Base-by-base conservation (phyloP, 2,113 vertebrate species). In the Vicugna pacos region DNA sequence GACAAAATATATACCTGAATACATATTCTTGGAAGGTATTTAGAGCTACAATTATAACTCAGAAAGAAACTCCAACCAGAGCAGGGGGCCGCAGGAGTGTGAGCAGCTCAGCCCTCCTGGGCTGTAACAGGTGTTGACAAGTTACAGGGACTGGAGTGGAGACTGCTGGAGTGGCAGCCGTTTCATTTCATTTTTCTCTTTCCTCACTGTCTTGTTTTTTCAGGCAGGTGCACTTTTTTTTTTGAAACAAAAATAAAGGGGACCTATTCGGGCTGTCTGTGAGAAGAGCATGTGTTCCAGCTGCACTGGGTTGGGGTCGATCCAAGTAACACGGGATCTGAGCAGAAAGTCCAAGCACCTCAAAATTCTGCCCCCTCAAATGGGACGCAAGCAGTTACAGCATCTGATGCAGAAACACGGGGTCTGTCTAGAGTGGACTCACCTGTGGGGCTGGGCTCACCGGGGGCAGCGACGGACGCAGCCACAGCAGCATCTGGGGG, bases 371-470 rank as follows among this genome's bases (percentile, higher is more conserved):
- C 6, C 1, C 46, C 50, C 13, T 20, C 72, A 20, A 5, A 77
- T 10, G 15, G 52, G 11, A 86, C 19, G 28, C 2, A 1, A 13
- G 30, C 16, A 13, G 16, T 2, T 28, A 11, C 19, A 5, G 64
- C 14, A 4, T n/a, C 28, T 72, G 35, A 24, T 4, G 4, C 11
- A 38, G 28, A 82, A 48, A 38, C 13, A 52, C 8, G 0, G 2
- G 6, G 38, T 54, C 50, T n/a, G 3, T 22, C 35, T 12, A 20
- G 20, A 60, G 24, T 0, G 2, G 22, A 94, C 96, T 15, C 76
- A 97, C 96, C 93, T 94, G 91, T 14, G 72, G 48, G 7, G 5
- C 38, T 54, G 65, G 82, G 46, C 35, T 96, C 65, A 4, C 50
- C 5, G 0, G 89, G 5, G 1, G 70, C 0, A 0, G 90, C 4